Evolutionary conservation across 23 tunicate genomes (phyloP), one percentile per base, ranked within the genome.

Genomic region (Trididemnum clinides): DNA sequence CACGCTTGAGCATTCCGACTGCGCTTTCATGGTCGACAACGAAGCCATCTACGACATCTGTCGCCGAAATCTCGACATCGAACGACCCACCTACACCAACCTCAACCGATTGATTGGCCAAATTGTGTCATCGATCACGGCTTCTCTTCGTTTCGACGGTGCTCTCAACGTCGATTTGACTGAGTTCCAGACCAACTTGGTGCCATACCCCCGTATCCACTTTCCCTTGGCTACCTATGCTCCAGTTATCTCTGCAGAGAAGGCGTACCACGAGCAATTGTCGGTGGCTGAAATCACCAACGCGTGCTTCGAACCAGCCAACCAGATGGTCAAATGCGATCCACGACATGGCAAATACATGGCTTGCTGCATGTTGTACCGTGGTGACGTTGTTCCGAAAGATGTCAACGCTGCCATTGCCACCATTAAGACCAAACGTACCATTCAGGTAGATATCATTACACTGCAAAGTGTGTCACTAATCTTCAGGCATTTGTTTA

Each of bases 351-450:
- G 97, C 54, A 92, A 92, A 33, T 87, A 92, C 91, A 91, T 91
- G 96, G 96, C 96, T 12, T 91, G 91, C 88, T 91, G 99, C 83
- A 91, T 96, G 96, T 81, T 96, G 88, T 96, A 96, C 88, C 83
- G 99, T 70, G 99, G 99, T 36, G 99, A 97, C 70, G 99, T 97
- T 54, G 99, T 97, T 37, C 99, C 99, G 51, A 97, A 97, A 75
- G 99, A 97, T 54, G 99, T 97, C 80, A 97, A 97, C 84, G 99
- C 99, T 49, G 99, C 97, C 64, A 97, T 97, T 72, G 99, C 99
- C 15, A 93, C 93, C 20, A 97, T 95, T 87, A 95, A 95, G 87
- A 95, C 99, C 76, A 95, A 95, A 71, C 85, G 99, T 22, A 90
- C 95, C 44, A 95, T 95, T 64, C 99, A 91, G 88, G 96, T 91